Evolutionary conservation across 2,888 invertebrate genomes (phyloP).

Genomic region (Shargacucullia verbasci): DNA sequence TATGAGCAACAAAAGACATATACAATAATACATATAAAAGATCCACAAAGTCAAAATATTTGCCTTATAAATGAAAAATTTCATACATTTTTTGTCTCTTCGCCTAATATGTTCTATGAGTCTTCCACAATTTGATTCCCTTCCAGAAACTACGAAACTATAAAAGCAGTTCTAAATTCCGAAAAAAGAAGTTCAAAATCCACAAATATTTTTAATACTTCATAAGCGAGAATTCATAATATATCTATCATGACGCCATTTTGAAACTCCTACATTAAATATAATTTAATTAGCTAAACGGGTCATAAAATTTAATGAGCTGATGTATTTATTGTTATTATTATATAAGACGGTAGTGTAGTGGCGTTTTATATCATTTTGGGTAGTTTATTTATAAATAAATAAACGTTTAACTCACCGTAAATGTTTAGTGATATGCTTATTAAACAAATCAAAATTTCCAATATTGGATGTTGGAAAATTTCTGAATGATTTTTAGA

Average conservation of each 20-base stretch:
- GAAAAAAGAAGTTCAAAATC: constrained; percentile 11
- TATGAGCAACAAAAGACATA: too few species aligned
- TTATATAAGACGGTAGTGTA: constrained; percentile 11
- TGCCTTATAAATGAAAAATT: too few species aligned
- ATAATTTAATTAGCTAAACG: constrained; percentile 52
- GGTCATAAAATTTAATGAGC: constrained; percentile 52
- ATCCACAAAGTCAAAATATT: too few species aligned
- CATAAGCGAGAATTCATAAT: background rate
- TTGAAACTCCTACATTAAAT: constrained; percentile 38
- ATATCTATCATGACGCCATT: constrained; percentile 38
- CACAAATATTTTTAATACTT: constrained; percentile 12
- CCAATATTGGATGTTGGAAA: too few species aligned
- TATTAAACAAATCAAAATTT: background rate
- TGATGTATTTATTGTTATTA: constrained; percentile 55
- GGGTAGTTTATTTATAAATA: constrained; percentile 2
- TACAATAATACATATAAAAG: too few species aligned
- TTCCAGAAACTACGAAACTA: too few species aligned
- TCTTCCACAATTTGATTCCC: too few species aligned
- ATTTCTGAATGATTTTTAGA: too few species aligned
- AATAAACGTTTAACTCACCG: background rate
- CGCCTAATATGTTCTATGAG: too few species aligned
- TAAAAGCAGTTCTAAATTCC: too few species aligned
- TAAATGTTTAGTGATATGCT: background rate
- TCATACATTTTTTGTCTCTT: too few species aligned
- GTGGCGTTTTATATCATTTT: constrained; percentile 7